These are phyloP conservation scores for Microctonus aethiopoides DNA, from an alignment of 2,888 invertebrate species.

Conservation along the genomic window DNA sequence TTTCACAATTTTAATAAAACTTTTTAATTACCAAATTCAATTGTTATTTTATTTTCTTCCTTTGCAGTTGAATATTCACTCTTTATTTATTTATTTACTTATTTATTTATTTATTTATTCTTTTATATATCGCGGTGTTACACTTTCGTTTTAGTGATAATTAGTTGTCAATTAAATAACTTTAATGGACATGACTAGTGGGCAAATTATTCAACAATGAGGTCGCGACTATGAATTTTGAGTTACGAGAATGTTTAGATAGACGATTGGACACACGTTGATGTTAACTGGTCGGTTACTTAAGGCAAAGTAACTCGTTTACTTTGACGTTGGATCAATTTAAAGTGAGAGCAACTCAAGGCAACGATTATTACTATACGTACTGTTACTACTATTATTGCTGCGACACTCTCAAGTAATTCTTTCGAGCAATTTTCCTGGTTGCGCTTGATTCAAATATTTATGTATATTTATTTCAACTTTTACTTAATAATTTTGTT, in stretches of 20 bases:
- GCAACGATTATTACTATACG: constrained; percentile 21
- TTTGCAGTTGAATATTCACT: too few species aligned
- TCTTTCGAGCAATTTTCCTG: background rate
- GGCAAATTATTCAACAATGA: background rate
- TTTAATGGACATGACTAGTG: background rate
- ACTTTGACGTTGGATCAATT: constrained; percentile 54
- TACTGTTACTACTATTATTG: too few species aligned
- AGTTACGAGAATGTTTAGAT: constrained; percentile 1
- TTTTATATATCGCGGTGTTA: background rate
- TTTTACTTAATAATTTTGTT: constrained; percentile 27
- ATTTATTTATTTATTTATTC: too few species aligned
- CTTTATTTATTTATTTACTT: too few species aligned
- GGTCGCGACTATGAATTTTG: background rate
- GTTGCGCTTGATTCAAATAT: background rate
- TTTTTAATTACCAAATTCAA: background rate
- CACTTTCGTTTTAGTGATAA: background rate
- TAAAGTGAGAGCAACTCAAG: constrained; percentile 46
- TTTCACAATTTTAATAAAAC: background rate
- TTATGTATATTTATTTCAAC: too few species aligned
- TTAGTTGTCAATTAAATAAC: background rate
- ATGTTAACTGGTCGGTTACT: constrained; percentile 49
- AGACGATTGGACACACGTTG: constrained; percentile 18
- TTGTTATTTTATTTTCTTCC: too few species aligned
- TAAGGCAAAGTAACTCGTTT: constrained; percentile 53
- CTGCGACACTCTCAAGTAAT: too few species aligned